Base-by-base conservation (phyloP, 2,797 vertebrate genomes). In the Adelosebastes latens region DNA sequence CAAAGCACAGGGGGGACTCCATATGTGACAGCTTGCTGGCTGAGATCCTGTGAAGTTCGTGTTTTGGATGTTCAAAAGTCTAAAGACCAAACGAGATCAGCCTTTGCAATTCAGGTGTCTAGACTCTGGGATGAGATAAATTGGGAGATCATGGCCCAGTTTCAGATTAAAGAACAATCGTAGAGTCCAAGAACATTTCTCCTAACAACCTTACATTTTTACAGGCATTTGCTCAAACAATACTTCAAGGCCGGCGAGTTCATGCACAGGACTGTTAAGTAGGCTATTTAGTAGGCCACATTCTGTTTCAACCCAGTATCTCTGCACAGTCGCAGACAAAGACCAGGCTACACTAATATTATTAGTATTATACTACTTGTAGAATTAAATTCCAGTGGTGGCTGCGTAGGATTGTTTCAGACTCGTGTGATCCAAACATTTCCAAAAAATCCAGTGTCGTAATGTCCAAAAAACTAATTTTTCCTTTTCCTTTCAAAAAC, bases 31-130 rank as follows among this genome's bases (percentile, higher is more conserved):
- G 32, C n/a, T 59, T 34, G n/a, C 55, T 63, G 63, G 46, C 27
- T 31, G 56, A 72, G 75, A 65, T 67, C 49, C 61, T 77, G 60
- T 49, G 63, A 81, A 59, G 36, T 18, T 60, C 29, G 14, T 22
- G 27, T 34, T 61, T 32, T 56, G 8, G 58, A 72, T 71, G 49
- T 60, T 72, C 16, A 24, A 61, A 56, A 62, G 24, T 62, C 12
- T 27, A 56, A 27, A 63, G 29, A 60, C 32, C 29, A 80, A 78
- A 75, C 0, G 13, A 58, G 52, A 75, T 66, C 46, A 72, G 53
- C 25, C 20, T 52, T 61, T 64, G 69, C 8, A 34, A 75, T 55
- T 27, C 32, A 64, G 42, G 25, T 39, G 4, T 3, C n/a, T 11
- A 16, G 18, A 61, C 13, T 67, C 16, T 36, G 14, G 24, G 71